Percentiles rank a stretch among this genome's conserved stretches.
These are phyloP conservation scores for Diarsia dahlii DNA, from an alignment of 2,888 invertebrate species.

Conservation along the genomic window DNA sequence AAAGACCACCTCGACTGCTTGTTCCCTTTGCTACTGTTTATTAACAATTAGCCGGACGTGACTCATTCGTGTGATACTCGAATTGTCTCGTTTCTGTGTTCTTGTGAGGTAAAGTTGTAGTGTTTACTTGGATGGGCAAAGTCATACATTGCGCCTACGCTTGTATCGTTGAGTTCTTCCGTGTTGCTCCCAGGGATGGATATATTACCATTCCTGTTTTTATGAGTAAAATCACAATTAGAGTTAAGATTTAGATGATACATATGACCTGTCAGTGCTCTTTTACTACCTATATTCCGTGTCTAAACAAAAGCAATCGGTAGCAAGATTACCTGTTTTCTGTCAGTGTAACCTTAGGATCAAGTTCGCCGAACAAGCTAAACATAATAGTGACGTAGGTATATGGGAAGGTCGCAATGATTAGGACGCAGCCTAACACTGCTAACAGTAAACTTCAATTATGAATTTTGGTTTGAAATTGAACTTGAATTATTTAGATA, in stretches of 20 bases:
- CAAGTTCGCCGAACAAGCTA: not conserved
- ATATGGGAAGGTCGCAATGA: not conserved
- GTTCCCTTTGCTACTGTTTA: conserved; percentile 73
- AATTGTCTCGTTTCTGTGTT: conserved; percentile 67
- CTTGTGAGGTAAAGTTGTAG: conserved; percentile 63
- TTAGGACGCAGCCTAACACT: not conserved
- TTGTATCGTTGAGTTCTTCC: conserved; percentile 23
- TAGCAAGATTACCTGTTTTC: not conserved
- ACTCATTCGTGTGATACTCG: conserved; percentile 68
- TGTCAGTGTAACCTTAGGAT: not conserved
- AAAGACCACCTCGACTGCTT: conserved; percentile 82
- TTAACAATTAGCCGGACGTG: conserved; percentile 77
- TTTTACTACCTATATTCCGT: rapidly evolving
- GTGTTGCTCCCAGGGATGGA: not conserved
- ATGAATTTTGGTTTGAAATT: not conserved
- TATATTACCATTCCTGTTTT: not conserved
- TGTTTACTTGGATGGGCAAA: conserved; percentile 49
- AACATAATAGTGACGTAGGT: not conserved
- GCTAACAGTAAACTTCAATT: not conserved
- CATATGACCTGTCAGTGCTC: not conserved
- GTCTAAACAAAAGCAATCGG: not conserved
- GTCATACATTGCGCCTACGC: conserved; percentile 60
- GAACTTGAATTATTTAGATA: not conserved
- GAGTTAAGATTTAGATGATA: not conserved
- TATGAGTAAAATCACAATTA: not conserved